Conservation (phyloP, 2,888 invertebrate genomes). For the Oxyscelio sp. region DNA sequence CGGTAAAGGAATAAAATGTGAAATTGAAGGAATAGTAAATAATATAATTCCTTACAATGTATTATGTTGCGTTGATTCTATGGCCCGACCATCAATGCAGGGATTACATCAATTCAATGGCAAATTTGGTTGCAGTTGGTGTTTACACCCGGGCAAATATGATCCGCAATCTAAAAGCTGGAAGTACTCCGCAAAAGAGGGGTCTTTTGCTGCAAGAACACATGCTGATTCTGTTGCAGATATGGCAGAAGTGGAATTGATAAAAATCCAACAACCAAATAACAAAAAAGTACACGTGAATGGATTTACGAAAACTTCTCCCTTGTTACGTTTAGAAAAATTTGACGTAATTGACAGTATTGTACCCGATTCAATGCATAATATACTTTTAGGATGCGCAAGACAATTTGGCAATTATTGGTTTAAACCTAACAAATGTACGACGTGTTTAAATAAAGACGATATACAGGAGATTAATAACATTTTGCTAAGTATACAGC, state of each 20-base stretch:
- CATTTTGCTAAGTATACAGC: constrained; percentile 6
- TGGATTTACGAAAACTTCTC: constrained; percentile 29
- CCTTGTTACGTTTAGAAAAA: constrained; percentile 20
- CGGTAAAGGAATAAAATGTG: constrained; percentile 48
- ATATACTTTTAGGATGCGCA: constrained; percentile 28
- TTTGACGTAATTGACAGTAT: constrained; percentile 58
- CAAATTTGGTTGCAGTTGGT: constrained; percentile 46
- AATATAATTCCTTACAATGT: constrained; percentile 41
- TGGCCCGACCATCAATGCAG: constrained; percentile 48
- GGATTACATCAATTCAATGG: constrained; percentile 43
- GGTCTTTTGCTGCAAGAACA: constrained; percentile 13
- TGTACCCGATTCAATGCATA: constrained; percentile 57
- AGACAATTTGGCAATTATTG: constrained; percentile 49
- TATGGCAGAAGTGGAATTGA: not conserved
- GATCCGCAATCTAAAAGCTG: not conserved
- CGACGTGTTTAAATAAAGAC: not conserved
- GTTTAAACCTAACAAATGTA: constrained; percentile 19
- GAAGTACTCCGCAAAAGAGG: not conserved
- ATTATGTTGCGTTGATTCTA: constrained; percentile 58
- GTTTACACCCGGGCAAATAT: constrained; percentile 38
- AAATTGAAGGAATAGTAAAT: constrained; percentile 34
- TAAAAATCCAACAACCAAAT: not conserved
- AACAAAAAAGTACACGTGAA: constrained; percentile 7
- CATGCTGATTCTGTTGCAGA: not conserved
- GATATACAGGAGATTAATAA: constrained; percentile 2